A percentile compares a stretch with the other conserved stretches of the same genome.
Conservation (phyloP, 2,113 vertebrate species). For the Gavialis gangeticus region DNA sequence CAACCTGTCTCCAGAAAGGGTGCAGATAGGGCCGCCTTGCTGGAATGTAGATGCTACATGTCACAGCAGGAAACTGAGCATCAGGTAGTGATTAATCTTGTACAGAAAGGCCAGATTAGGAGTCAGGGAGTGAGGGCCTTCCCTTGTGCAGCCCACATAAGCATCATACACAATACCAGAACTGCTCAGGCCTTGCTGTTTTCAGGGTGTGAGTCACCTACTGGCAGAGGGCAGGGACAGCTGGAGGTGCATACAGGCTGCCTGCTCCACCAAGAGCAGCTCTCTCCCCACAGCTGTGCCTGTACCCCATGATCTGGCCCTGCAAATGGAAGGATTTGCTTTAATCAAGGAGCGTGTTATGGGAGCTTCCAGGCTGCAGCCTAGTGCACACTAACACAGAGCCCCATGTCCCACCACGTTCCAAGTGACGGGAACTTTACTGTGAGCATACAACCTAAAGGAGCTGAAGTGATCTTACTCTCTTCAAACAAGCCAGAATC, state of each 20-base stretch:
- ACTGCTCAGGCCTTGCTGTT: neutral
- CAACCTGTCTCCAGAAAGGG: too few relatives aligned
- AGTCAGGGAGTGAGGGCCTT: neutral
- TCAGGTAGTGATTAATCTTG: neutral
- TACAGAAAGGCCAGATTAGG: neutral
- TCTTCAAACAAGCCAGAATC: neutral
- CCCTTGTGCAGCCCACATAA: neutral
- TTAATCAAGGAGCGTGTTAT: too few relatives aligned
- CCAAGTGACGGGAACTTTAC: too few relatives aligned
- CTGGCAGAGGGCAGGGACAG: neutral
- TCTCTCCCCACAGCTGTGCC: too few relatives aligned
- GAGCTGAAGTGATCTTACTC: too few relatives aligned
- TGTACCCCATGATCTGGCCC: too few relatives aligned
- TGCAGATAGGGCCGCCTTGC: neutral
- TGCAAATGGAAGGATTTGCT: too few relatives aligned
- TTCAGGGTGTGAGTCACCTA: neutral
- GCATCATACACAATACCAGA: neutral
- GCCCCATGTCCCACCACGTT: too few relatives aligned
- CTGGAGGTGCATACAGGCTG: neutral
- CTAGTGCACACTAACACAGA: too few relatives aligned
- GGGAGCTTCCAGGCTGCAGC: too few relatives aligned
- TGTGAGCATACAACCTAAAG: too few relatives aligned
- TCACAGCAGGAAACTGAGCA: neutral
- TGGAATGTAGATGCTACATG: neutral
- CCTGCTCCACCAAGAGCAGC: too few relatives aligned